A percentile compares a stretch with the other conserved stretches of the same genome.
These are phyloP conservation scores for Canis aureus DNA, from an alignment of 2,113 vertebrate species.

Conservation along the genomic window DNA sequence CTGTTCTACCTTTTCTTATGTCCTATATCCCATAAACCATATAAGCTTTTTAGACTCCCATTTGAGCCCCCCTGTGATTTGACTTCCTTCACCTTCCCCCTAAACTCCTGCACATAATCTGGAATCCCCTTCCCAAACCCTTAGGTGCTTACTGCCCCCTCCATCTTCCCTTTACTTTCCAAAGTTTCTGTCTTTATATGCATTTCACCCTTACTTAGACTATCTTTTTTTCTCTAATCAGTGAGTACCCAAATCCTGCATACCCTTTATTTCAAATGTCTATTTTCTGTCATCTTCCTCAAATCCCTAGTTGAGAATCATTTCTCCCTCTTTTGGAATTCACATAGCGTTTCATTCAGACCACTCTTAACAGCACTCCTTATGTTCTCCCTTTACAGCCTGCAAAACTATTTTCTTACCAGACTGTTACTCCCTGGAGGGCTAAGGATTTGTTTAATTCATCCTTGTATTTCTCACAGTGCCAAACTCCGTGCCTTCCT, in stretches of 20 bases:
- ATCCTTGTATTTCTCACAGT: conserved; percentile 26
- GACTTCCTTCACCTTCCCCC: background rate
- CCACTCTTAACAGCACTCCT: background rate
- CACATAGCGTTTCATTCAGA: background rate
- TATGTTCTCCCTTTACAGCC: background rate
- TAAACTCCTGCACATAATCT: background rate
- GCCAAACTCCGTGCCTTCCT: background rate
- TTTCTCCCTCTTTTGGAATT: conserved; percentile 20
- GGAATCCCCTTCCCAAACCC: background rate
- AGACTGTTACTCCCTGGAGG: background rate
- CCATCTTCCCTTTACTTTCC: background rate
- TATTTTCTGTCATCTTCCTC: background rate
- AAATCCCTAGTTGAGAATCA: background rate
- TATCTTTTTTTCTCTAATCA: background rate
- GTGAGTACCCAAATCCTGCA: background rate
- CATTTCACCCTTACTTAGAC: background rate
- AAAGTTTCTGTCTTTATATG: background rate
- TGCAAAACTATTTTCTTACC: background rate
- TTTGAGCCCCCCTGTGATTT: background rate
- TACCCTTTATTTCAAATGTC: background rate
- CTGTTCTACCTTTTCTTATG: background rate
- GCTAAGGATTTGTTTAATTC: conserved; percentile 24
- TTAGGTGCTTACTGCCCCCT: background rate
- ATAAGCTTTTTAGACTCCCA: background rate
- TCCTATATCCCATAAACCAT: background rate